Conservation (phyloP, 2,888 invertebrate species). For the Caenorhabditis sp. region DNA sequence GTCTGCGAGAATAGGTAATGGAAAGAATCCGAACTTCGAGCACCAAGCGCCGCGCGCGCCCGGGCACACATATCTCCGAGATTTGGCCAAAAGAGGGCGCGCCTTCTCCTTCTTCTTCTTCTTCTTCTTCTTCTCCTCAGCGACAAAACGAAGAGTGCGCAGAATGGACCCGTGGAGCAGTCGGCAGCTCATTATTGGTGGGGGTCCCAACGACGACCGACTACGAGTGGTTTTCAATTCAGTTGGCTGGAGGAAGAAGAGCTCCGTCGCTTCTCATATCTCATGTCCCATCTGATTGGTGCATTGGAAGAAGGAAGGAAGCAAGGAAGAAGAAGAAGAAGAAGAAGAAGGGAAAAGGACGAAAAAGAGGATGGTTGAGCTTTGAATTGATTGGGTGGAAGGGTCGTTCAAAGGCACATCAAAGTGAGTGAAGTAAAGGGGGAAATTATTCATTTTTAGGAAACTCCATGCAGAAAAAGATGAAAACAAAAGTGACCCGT, state of each 20-base stretch:
- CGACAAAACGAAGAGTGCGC: constrained; percentile 50
- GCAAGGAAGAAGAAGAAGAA: background rate
- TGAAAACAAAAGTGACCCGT: no score
- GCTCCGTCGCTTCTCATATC: constrained; percentile 47
- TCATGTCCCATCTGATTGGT: constrained; percentile 54
- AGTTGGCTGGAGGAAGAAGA: constrained; percentile 20
- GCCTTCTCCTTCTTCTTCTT: constrained; percentile 16
- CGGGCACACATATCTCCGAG: constrained; percentile 6
- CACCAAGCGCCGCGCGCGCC: no score
- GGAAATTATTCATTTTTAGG: background rate
- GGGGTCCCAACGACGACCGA: constrained; percentile 17
- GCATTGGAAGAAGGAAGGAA: constrained; percentile 7
- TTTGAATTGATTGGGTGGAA: constrained; percentile 8
- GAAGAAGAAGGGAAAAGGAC: background rate
- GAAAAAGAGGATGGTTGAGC: background rate
- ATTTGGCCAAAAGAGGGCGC: constrained; percentile 49
- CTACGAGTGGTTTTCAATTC: constrained; percentile 56
- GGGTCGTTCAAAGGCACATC: no score
- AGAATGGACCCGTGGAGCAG: constrained; percentile 41
- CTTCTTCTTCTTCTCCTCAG: constrained; percentile 11
- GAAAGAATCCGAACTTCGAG: no score
- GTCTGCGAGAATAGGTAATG: constrained; percentile 1
- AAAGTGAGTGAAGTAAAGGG: background rate
- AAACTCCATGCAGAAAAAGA: no score
- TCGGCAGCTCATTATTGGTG: constrained; percentile 54